Evolutionary conservation across 1,140 invertebrate species (phyloP).

Genomic region (Drosophila nigrodunni): DNA sequence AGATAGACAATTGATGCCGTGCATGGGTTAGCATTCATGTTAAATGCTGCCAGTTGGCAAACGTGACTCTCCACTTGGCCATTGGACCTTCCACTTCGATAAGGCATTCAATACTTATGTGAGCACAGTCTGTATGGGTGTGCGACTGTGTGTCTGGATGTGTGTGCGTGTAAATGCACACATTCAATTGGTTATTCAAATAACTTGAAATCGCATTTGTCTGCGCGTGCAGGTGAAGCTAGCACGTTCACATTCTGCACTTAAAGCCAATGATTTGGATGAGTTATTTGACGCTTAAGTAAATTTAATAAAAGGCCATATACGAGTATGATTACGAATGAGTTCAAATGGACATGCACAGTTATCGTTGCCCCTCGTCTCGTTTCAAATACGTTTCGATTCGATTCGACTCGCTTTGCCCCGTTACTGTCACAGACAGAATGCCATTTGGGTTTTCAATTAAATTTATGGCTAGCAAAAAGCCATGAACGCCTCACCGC

Average conservation of each 20-base stretch:
- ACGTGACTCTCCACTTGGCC: constrained; percentile 50
- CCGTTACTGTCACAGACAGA: constrained; percentile 69
- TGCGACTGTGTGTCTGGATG: constrained; percentile 18
- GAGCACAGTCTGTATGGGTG: constrained; percentile 3
- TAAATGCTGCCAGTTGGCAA: constrained; percentile 66
- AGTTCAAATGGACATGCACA: constrained; percentile 29
- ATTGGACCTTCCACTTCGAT: constrained; percentile 3
- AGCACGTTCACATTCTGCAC: constrained; percentile 64
- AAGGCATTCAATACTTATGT: constrained; percentile 19
- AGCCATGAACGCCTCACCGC: constrained; percentile 14
- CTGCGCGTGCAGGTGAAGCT: constrained; percentile 63
- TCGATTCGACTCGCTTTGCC: neutral
- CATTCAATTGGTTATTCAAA: constrained; percentile 83
- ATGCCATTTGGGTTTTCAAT: constrained; percentile 74
- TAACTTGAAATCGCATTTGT: constrained; percentile 81
- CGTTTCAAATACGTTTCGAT: neutral
- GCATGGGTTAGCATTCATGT: constrained; percentile 58
- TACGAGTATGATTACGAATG: neutral
- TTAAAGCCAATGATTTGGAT: constrained; percentile 61
- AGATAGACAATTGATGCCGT: constrained; percentile 75
- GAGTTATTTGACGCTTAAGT: constrained; percentile 62
- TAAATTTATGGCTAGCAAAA: constrained; percentile 77
- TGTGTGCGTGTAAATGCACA: constrained; percentile 70
- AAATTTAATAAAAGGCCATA: constrained; percentile 74
- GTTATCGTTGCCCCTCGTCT: too few species aligned